Evolutionary conservation across 2,888 invertebrate genomes (phyloP).

Genomic region (Helobdella robusta): DNA sequence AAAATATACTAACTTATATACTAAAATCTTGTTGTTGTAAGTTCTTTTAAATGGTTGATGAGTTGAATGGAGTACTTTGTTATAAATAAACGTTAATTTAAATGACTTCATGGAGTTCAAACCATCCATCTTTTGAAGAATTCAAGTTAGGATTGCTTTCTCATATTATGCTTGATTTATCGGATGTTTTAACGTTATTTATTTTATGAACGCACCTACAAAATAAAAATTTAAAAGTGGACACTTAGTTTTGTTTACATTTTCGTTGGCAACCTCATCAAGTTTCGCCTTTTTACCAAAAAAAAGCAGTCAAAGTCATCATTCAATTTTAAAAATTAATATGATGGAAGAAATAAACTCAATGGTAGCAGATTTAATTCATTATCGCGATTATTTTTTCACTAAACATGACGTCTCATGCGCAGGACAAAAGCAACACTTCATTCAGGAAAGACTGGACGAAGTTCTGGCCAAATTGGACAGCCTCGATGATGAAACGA

Average conservation of each 20-base stretch:
- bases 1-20: no score
- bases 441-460: slow-evolving; percentile 60
- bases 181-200: background rate
- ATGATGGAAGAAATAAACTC: slow-evolving; percentile 21
- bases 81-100: no score
- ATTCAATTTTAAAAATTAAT: background rate
- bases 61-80: no score
- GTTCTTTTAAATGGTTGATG: no score
- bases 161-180: background rate
- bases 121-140: no score
- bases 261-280: no score
- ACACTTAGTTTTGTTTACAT: background rate
- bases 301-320: no score
- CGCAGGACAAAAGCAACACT: slow-evolving; percentile 59
- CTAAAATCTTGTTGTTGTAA: no score
- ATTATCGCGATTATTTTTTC: slow-evolving; percentile 68
- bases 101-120: no score
- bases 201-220: background rate
- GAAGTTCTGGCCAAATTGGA: slow-evolving; percentile 59
- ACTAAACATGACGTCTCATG: slow-evolving; percentile 63
- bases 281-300: no score
- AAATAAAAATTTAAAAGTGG: background rate
- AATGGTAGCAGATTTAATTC: slow-evolving; percentile 32
- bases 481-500: slow-evolving; percentile 55
- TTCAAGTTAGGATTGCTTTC: background rate